Evolutionary conservation across 2,888 invertebrate species (phyloP), one percentile per base, ranked within the genome.

Genomic region (Mycalesis mineus): DNA sequence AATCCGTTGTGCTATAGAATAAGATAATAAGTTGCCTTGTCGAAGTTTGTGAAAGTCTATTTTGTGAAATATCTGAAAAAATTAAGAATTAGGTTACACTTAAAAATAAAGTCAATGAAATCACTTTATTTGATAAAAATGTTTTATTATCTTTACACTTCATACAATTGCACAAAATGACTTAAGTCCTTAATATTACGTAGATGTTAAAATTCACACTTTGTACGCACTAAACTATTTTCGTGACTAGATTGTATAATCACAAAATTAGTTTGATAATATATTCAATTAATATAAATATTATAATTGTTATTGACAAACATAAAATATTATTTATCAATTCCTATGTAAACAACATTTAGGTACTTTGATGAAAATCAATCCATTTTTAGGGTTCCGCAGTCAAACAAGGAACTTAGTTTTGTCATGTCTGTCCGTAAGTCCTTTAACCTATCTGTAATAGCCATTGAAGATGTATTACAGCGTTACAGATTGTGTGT

Each of bases 91-190:
- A n/a, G n/a, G n/a, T n/a, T n/a, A n/a, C n/a, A n/a, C n/a, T n/a
- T n/a, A n/a, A n/a, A n/a, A n/a, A n/a, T n/a, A n/a, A n/a, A n/a
- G 13, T 13, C 40, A 5, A 11, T n/a, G 9, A 28, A 53, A 48
- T 62, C 64, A n/a, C 31, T 14, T 7, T 48, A 61, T 68, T 72
- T 62, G 65, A 73, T 75, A 73, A 73, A 77, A 75, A 65, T 71
- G 60, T 75, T 81, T 80, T 76, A 69, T 71, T 72, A 72, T 72
- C 70, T 73, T 77, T 75, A 77, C 72, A 77, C 62, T 72, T 70
- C 71, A 71, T 75, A 77, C 73, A 74, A 71, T 72, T 73, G 68
- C 71, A 73, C 69, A 71, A 74, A 70, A 68, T 60, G 63, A 64
- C 61, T 62, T 60, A 65, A 22, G 58, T 65, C 52, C 48, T 63